phyloP scores from a whole-genome alignment of 1,140 invertebrate genomes.

The Chironomus tepperi region DNA sequence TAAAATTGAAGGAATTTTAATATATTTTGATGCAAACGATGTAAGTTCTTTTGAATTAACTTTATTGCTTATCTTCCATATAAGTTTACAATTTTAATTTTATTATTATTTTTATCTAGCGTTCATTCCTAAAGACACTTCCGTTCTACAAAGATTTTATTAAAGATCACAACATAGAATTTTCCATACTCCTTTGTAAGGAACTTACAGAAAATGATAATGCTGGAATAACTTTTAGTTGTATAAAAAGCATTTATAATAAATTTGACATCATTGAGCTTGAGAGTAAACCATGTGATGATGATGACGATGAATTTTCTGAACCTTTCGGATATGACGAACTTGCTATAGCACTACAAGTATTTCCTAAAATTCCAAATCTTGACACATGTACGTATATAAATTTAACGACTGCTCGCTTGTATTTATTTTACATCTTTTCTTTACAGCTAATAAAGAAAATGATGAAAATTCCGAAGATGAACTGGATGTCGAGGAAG shows the following conservation, averaged over 20 bases:
- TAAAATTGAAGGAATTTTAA: constrained; percentile 22
- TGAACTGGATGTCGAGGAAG: constrained; percentile 12
- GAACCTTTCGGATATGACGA: constrained; percentile 26
- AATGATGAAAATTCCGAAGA: neutral
- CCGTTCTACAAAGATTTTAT: constrained; percentile 22
- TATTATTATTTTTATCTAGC: neutral
- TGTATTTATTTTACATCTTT: no score
- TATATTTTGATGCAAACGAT: constrained; percentile 26
- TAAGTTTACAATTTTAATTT: neutral
- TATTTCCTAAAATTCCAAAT: no score
- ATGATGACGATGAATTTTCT: constrained; percentile 23
- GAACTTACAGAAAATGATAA: constrained; percentile 24
- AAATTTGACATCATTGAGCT: constrained; percentile 26
- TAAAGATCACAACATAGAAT: constrained; percentile 25
- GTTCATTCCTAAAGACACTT: constrained; percentile 19
- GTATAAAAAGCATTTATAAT: constrained; percentile 16
- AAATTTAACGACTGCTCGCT: no score
- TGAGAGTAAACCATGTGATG: neutral
- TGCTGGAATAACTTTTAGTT: constrained; percentile 26
- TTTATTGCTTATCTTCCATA: no score
- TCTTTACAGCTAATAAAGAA: neutral
- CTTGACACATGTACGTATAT: no score
- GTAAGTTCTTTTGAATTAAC: constrained; percentile 16
- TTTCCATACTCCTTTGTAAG: constrained; percentile 26
- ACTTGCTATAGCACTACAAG: constrained; percentile 1